phyloP scores from a whole-genome alignment of 2,797 vertebrate species.

The Synaphobranchus kaupii region DNA sequence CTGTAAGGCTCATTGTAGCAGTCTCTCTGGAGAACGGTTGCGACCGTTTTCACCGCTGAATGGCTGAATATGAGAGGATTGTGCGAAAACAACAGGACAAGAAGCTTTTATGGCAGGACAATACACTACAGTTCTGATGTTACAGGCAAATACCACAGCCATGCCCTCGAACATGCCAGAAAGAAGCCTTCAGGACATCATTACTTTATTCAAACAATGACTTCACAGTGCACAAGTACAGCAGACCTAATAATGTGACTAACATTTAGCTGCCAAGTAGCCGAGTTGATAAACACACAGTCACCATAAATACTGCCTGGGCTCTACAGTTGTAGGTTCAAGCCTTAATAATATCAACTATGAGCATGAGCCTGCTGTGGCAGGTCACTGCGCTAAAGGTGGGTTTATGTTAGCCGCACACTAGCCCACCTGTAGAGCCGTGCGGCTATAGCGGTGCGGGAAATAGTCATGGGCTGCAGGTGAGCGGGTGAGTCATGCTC shows the following conservation, averaged over 20 bases:
- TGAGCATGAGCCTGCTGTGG: neutral
- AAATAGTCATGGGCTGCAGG: neutral
- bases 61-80: neutral
- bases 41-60: constrained; percentile 2
- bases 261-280: neutral
- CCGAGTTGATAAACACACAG: neutral
- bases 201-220: neutral
- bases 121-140: neutral
- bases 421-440: neutral
- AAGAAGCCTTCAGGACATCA: neutral
- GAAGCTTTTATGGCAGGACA: neutral
- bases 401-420: neutral
- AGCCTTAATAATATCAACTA: neutral
- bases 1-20: constrained; percentile 2
- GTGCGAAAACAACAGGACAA: neutral
- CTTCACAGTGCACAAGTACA: neutral
- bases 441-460: neutral
- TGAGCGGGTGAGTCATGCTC: neutral
- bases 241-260: neutral
- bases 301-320: neutral
- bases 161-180: neutral
- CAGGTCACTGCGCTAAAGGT: neutral
- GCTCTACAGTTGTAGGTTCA: neutral
- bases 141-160: neutral
- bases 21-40: neutral